A percentile compares a stretch with the other conserved stretches of the same genome.
Evolutionary conservation across 1,140 invertebrate species (phyloP).

Genomic region (Euglossa dilemma): DNA sequence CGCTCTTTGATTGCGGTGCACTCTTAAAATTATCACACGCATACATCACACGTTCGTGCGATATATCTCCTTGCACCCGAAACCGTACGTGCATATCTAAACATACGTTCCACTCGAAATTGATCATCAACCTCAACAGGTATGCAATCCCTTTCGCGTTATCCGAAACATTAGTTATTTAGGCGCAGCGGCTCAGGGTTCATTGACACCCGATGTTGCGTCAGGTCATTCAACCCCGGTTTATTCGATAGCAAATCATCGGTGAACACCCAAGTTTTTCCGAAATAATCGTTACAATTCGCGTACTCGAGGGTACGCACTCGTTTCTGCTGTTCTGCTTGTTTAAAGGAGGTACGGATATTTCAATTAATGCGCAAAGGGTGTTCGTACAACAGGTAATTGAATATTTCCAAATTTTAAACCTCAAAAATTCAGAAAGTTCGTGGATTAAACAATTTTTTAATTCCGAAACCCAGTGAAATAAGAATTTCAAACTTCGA

Average conservation of each 20-base stretch:
- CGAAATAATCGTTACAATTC: too few relatives aligned
- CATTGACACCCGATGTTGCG: not conserved
- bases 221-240: not conserved
- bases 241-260: too few relatives aligned
- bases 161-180: constrained; percentile 1
- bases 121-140: constrained; percentile 17
- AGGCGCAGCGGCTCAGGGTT: not conserved
- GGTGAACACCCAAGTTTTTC: too few relatives aligned
- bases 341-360: too few relatives aligned
- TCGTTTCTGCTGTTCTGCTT: too few relatives aligned
- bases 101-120: constrained; percentile 1
- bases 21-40: constrained; percentile 21
- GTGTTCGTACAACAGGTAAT: too few relatives aligned
- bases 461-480: too few relatives aligned
- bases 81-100: constrained; percentile 6
- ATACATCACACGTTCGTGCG: not conserved
- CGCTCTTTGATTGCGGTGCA: not conserved
- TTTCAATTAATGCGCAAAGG: too few relatives aligned
- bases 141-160: not conserved
- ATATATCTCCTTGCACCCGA: not conserved
- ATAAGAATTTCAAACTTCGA: not conserved
- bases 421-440: too few relatives aligned
- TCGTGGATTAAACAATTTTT: too few relatives aligned
- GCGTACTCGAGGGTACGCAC: too few relatives aligned
- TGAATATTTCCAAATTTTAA: too few relatives aligned